Evolutionary conservation across 2,888 invertebrate genomes (phyloP).

Genomic region (Eustalomyia histrio): DNA sequence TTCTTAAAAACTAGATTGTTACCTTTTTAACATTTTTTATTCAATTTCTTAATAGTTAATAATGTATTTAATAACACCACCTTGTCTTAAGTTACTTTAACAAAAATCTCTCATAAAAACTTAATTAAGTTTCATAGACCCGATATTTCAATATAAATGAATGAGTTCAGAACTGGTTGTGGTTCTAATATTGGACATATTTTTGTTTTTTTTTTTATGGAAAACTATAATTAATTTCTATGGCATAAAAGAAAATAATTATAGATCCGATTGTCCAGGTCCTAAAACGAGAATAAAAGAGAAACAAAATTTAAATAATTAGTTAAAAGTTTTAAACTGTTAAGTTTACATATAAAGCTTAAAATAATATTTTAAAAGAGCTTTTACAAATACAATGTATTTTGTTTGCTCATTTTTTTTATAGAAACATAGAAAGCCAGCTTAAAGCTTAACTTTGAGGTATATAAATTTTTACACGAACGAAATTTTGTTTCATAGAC

Average conservation of each 20-base stretch:
- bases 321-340: conserved; percentile 9
- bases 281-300: conserved; percentile 80
- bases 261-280: conserved; percentile 83
- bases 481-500: conserved; percentile 11
- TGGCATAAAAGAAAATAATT: conserved; percentile 79
- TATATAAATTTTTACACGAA: conserved; percentile 23
- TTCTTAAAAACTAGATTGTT: conserved; percentile 60
- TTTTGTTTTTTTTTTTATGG: conserved; percentile 40
- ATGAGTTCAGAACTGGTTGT: conserved; percentile 52
- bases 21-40: conserved; percentile 14
- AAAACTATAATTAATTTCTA: conserved; percentile 79
- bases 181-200: conserved; percentile 67
- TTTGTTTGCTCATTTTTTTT: conserved; percentile 3
- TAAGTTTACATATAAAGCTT: conserved; percentile 56
- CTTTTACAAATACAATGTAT: conserved; percentile 8
- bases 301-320: conserved; percentile 60
- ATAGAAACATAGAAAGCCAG: conserved; percentile 37
- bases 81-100: conserved; percentile 19
- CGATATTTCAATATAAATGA: conserved; percentile 28
- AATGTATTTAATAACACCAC: conserved; percentile 50
- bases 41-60: neutral
- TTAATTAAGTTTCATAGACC: conserved; percentile 37
- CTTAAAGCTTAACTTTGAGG: conserved; percentile 18
- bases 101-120: conserved; percentile 38
- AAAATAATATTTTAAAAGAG: conserved; percentile 34